Evolutionary conservation across 2,797 vertebrate species (phyloP).

Genomic region (Artibeus lituratus): DNA sequence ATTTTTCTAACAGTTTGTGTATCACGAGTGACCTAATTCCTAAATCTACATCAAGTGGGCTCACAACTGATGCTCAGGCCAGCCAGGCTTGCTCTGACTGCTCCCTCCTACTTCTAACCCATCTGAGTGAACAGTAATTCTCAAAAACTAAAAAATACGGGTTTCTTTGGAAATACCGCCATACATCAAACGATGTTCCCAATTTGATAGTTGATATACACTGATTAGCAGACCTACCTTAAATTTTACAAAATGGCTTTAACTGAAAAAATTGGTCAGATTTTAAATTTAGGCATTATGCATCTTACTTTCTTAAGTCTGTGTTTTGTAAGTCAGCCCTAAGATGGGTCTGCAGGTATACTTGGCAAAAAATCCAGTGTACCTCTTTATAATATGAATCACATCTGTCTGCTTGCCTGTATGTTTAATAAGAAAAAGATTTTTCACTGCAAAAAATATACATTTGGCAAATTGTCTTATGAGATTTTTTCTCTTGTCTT

Average conservation of each 20-base stretch:
- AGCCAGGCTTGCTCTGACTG: background rate
- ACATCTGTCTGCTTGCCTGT: background rate
- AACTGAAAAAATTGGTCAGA: background rate
- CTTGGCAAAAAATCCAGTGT: background rate
- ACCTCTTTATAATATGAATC: background rate
- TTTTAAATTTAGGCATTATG: background rate
- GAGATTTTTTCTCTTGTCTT: background rate
- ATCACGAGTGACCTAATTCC: background rate
- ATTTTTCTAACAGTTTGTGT: background rate
- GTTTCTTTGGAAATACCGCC: background rate
- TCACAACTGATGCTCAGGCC: background rate
- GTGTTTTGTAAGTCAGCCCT: background rate
- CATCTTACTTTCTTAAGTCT: background rate
- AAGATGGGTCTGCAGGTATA: background rate
- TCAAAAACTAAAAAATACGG: background rate
- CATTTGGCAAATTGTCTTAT: background rate
- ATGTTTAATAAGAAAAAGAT: background rate
- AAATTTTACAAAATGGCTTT: background rate
- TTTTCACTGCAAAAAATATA: slow-evolving; percentile 13
- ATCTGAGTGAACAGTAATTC: background rate
- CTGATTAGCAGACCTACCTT: background rate
- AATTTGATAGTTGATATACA: background rate
- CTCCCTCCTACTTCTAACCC: background rate
- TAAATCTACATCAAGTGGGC: background rate
- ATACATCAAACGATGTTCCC: background rate